These are phyloP conservation scores for Drosophila pseudoobscura DNA, from an alignment of 1,140 invertebrate genomes.

Conservation along the genomic window DNA sequence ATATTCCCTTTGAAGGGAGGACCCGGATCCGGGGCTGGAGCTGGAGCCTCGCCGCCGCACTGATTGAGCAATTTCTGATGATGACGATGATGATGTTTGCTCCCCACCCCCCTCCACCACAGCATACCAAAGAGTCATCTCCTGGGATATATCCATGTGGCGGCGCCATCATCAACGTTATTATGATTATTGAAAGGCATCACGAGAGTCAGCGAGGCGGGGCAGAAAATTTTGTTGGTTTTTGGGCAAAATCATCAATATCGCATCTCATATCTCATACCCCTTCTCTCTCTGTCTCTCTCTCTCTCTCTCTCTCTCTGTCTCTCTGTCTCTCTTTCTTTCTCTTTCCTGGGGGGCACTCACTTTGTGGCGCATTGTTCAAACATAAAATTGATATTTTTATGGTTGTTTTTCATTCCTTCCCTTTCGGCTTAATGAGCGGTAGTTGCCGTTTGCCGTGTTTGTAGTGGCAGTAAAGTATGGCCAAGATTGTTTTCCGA, in stretches of 20 bases:
- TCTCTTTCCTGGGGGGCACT: neutral
- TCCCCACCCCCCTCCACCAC: neutral
- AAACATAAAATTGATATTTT: constrained; percentile 69
- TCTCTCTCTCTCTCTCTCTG: neutral
- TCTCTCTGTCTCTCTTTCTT: too few species aligned
- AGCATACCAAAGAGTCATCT: neutral
- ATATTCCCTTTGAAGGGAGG: constrained; percentile 29
- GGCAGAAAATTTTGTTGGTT: constrained; percentile 9
- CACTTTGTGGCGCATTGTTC: constrained; percentile 61
- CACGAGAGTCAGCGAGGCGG: constrained; percentile 12
- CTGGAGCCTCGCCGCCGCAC: constrained; percentile 5
- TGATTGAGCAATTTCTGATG: constrained; percentile 64
- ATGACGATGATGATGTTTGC: constrained; percentile 46
- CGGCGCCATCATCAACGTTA: constrained; percentile 31
- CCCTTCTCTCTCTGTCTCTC: neutral
- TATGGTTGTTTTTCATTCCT: constrained; percentile 33
- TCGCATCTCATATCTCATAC: constrained; percentile 35
- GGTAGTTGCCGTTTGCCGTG: constrained; percentile 40
- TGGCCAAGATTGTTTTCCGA: constrained; percentile 32
- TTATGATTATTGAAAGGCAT: constrained; percentile 61
- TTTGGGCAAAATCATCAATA: constrained; percentile 33
- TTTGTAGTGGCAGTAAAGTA: constrained; percentile 41
- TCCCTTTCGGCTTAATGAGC: constrained; percentile 40
- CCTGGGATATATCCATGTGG: constrained; percentile 16
- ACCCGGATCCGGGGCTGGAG: neutral